A percentile compares a stretch with the other conserved stretches of the same genome.
These are phyloP conservation scores for Allacma fusca DNA, from an alignment of 2,888 invertebrate genomes.

Conservation along the genomic window DNA sequence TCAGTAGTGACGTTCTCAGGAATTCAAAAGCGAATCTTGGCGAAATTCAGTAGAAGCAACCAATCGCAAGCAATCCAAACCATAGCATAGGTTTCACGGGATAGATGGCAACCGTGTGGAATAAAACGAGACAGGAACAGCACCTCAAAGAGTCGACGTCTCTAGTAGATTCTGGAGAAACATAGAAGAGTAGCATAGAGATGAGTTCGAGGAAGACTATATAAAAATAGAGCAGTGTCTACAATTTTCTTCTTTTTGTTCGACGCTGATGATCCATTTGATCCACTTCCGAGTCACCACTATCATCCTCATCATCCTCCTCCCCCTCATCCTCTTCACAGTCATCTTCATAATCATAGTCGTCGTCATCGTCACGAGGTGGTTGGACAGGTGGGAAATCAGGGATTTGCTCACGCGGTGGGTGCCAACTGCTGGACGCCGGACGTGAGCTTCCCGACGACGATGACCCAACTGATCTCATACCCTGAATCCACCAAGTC, in stretches of 20 bases:
- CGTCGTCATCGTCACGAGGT: slow-evolving; percentile 51
- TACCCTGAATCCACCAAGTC: slow-evolving; percentile 20
- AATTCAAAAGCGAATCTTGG: too few species aligned
- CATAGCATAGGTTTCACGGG: too few species aligned
- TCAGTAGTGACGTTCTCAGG: too few species aligned
- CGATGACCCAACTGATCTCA: slow-evolving; percentile 18
- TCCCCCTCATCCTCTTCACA: slow-evolving; percentile 39
- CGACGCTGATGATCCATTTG: background rate
- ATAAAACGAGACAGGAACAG: too few species aligned
- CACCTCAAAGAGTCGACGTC: too few species aligned
- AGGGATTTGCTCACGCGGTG: slow-evolving; percentile 60
- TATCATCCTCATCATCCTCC: too few species aligned
- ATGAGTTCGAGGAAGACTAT: too few species aligned
- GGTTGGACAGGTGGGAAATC: slow-evolving; percentile 61
- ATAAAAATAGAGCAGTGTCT: background rate
- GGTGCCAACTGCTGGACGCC: slow-evolving; percentile 34
- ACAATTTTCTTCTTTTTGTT: slow-evolving; percentile 35
- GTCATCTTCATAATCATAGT: slow-evolving; percentile 40
- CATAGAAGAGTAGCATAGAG: too few species aligned
- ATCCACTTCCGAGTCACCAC: slow-evolving; percentile 26
- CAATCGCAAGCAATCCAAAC: too few species aligned
- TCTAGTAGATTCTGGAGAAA: too few species aligned
- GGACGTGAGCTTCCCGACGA: slow-evolving; percentile 33
- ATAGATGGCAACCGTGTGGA: too few species aligned
- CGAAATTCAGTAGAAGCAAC: too few species aligned